phyloP scores from a whole-genome alignment of 2,888 invertebrate species.

The Phyto melanocephala region DNA sequence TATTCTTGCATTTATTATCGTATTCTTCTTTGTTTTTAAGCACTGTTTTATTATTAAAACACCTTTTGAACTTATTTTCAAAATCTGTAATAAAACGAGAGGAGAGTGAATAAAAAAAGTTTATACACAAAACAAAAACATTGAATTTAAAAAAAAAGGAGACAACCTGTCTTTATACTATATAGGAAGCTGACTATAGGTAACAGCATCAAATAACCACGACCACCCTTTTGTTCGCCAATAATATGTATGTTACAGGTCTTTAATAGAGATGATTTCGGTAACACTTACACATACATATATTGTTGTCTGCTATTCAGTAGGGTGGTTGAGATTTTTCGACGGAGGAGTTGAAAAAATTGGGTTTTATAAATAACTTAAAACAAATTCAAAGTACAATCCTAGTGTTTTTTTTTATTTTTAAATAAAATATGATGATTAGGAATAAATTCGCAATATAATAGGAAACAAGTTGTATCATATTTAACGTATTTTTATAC shows the following conservation, averaged over 20 bases:
- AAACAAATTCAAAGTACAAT: too few relatives aligned
- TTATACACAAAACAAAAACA: not conserved
- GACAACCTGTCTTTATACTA: not conserved
- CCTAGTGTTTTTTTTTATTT: too few relatives aligned
- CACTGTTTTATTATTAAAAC: constrained; percentile 27
- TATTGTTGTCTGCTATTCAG: not conserved
- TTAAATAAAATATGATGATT: too few relatives aligned
- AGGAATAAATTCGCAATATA: too few relatives aligned
- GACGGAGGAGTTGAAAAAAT: too few relatives aligned
- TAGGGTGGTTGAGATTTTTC: not conserved
- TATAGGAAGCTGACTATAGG: constrained; percentile 9
- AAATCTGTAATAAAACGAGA: constrained; percentile 23
- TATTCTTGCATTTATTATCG: constrained; percentile 55
- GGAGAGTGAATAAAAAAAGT: not conserved
- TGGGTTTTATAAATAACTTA: too few relatives aligned
- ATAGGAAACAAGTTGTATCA: too few relatives aligned
- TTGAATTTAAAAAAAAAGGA: constrained; percentile 14
- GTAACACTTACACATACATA: not conserved
- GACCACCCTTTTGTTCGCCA: constrained; percentile 1
- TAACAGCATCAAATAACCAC: constrained; percentile 10
- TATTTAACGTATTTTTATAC: too few relatives aligned
- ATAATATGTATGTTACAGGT: constrained; percentile 10
- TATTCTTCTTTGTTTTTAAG: constrained; percentile 52
- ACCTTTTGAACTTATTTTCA: constrained; percentile 55
- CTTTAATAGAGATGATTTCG: not conserved